Base-by-base conservation (phyloP, 1,140 invertebrate genomes). In the Drosophila nebulosa region DNA sequence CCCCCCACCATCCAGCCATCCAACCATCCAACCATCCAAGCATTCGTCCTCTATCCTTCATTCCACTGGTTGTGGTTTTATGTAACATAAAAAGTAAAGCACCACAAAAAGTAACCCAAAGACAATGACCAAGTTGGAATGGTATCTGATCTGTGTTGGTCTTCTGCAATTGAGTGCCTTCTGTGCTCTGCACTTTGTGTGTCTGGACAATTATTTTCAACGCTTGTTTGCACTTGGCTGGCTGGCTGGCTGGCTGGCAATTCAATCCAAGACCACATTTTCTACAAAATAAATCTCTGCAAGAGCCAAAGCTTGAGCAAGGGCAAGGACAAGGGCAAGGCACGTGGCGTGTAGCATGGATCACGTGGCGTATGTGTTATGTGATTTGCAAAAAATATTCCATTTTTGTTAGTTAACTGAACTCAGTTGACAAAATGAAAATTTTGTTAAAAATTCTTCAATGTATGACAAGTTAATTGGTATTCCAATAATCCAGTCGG, bases 171-270 rank as follows among this genome's bases (percentile, higher is more conserved):
- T 66, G 65, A 74, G 74, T 74, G 71, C 70, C 35, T 50, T 35
- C 69, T 26, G 39, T 52, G 24, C 50, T 59, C 57, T 74, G 71
- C 72, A 74, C 74, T 74, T 70, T 67, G 65, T 67, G 58, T 71
- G 71, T 74, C 71, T 74, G 71, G 71, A 46, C 70, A 74, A 74
- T 74, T 74, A 74, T 74, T 74, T 74, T 71, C 70, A 74, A 74
- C 71, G 74, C 71, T 74, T 74, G 70, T 71, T 55, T 55, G 24
- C 52, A 55, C 51, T 53, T 53, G 24, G n/a, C 21, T 27, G 24
- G 6, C n/a, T 51, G 27, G 1, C 7, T 51, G 6, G 46, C 9
- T 51, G 46, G 2, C 18, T 3, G 51, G 26, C 24, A 27, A 24
- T 2, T 30, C 22, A 55, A 24, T 16, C 9, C 10, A 36, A 30